A percentile compares a stretch with the other conserved stretches of the same genome.
phyloP scores from a whole-genome alignment of 2,888 invertebrate genomes.

The Meghimatium bilineatum region DNA sequence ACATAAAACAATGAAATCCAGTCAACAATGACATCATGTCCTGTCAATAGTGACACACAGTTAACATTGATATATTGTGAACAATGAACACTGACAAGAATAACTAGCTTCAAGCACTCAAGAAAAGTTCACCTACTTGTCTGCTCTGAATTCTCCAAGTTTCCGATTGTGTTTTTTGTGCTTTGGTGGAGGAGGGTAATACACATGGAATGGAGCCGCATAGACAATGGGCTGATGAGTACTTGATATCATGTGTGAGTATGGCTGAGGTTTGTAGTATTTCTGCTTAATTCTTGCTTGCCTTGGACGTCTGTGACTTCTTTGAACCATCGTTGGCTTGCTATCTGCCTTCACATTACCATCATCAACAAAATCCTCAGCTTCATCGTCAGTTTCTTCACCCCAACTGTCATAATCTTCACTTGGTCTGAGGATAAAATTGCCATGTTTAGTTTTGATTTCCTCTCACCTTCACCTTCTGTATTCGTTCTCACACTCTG shows the following conservation, averaged over 20 bases:
- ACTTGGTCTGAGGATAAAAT: slow-evolving; percentile 3
- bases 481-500: too few relatives aligned
- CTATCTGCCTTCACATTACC: slow-evolving; percentile 59
- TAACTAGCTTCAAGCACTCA: too few relatives aligned
- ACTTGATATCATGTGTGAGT: slow-evolving; percentile 55
- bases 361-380: slow-evolving; percentile 55
- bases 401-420: slow-evolving; percentile 72
- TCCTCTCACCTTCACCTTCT: neutral
- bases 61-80: too few relatives aligned
- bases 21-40: too few relatives aligned
- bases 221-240: slow-evolving; percentile 60
- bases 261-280: slow-evolving; percentile 59
- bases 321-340: slow-evolving; percentile 46
- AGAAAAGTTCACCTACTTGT: slow-evolving; percentile 4
- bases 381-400: slow-evolving; percentile 63
- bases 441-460: neutral
- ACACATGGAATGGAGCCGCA: slow-evolving; percentile 66
- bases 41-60: too few relatives aligned
- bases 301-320: slow-evolving; percentile 24
- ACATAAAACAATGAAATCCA: too few relatives aligned
- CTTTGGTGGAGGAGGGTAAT: slow-evolving; percentile 67
- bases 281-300: slow-evolving; percentile 43
- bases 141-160: neutral
- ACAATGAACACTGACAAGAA: too few relatives aligned
- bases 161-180: slow-evolving; percentile 33